phyloP scores from a whole-genome alignment of 2,113 vertebrate genomes.

The Phylloscopus trochilus region DNA sequence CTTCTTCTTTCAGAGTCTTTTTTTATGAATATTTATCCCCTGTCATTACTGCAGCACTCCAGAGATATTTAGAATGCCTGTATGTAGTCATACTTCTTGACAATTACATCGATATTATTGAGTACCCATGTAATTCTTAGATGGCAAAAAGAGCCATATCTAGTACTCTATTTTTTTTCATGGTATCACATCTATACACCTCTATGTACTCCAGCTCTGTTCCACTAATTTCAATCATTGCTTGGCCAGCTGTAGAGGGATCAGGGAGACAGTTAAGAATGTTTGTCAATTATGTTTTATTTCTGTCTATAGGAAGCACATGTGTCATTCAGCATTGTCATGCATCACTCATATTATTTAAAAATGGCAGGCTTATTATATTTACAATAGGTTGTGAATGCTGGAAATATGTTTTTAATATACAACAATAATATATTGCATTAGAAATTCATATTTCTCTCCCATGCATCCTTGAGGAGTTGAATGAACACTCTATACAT shows the following conservation, averaged over 20 bases:
- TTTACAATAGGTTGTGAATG: neutral
- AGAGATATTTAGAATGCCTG: neutral
- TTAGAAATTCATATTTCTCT: slow-evolving; percentile 10
- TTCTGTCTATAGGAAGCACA: neutral
- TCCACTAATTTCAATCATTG: neutral
- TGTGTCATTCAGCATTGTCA: neutral
- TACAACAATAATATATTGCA: neutral
- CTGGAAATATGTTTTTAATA: slow-evolving; percentile 18
- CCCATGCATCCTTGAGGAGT: neutral
- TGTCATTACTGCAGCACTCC: neutral
- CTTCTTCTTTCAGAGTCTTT: neutral
- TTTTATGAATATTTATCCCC: neutral
- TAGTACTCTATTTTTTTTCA: neutral
- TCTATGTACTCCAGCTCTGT: neutral
- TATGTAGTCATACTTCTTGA: neutral
- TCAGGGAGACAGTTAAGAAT: neutral
- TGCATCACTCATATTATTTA: neutral
- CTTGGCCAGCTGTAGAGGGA: neutral
- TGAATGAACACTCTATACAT: neutral
- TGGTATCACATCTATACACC: neutral
- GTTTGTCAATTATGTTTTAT: neutral
- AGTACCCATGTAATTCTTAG: neutral
- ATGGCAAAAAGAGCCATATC: neutral
- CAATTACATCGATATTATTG: neutral
- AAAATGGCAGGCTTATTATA: neutral